phyloP scores from a whole-genome alignment of 2,113 vertebrate species.

The Aspiorhynchus laticeps region DNA sequence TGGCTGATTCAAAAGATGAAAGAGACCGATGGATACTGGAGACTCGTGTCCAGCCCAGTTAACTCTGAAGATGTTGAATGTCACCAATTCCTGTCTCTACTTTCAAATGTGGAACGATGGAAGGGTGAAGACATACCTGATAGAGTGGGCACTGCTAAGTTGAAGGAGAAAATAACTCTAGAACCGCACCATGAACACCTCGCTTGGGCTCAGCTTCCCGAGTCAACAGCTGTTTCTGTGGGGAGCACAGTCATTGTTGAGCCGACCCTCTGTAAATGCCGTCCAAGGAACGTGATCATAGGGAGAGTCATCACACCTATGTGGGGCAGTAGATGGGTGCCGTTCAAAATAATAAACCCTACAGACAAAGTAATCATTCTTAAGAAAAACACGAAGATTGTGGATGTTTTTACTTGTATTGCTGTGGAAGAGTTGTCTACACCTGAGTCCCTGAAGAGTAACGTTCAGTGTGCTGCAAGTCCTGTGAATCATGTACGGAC shows the following conservation, averaged over 20 bases:
- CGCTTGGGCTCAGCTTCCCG: neutral
- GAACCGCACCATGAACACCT: slow-evolving; percentile 34
- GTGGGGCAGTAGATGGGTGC: slow-evolving; percentile 34
- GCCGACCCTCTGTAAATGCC: neutral
- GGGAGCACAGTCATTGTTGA: slow-evolving; percentile 46
- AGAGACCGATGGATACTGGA: slow-evolving; percentile 4
- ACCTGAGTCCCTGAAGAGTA: neutral
- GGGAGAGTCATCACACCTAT: slow-evolving; percentile 14
- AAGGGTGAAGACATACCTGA: slow-evolving; percentile 12
- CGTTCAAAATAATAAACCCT: slow-evolving; percentile 22
- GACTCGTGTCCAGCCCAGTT: slow-evolving; percentile 20
- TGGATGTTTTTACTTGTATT: too few relatives aligned
- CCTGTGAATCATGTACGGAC: neutral
- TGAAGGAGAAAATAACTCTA: slow-evolving; percentile 9
- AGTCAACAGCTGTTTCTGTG: slow-evolving; percentile 22
- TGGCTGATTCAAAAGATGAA: slow-evolving; percentile 15
- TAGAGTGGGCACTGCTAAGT: slow-evolving; percentile 38
- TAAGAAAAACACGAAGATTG: neutral
- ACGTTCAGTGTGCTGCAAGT: neutral
- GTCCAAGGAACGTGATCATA: neutral
- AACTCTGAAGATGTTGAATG: slow-evolving; percentile 3
- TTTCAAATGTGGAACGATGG: slow-evolving; percentile 31
- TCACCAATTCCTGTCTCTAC: slow-evolving; percentile 21
- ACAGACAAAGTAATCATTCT: slow-evolving; percentile 12
- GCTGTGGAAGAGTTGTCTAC: too few relatives aligned